These are phyloP conservation scores for Steinernema khuongi DNA, from an alignment of 1,140 invertebrate genomes.

Conservation along the genomic window DNA sequence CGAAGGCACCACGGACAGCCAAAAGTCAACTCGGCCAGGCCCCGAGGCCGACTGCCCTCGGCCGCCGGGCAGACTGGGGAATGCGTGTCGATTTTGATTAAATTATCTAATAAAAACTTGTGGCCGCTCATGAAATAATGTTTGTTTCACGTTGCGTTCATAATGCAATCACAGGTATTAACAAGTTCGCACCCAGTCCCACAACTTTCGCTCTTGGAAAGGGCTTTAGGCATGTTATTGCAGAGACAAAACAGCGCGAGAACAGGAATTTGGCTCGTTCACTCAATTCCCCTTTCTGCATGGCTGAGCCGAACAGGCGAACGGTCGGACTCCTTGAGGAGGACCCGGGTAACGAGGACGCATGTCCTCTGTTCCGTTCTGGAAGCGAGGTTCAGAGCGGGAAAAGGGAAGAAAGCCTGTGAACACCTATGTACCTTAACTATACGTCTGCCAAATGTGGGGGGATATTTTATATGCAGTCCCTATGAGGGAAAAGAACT, in stretches of 20 bases:
- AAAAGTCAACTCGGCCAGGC: not conserved
- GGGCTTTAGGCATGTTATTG: not conserved
- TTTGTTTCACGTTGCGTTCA: not conserved
- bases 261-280: not conserved
- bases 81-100: not conserved
- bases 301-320: not conserved
- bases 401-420: no score
- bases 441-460: no score
- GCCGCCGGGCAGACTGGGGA: not conserved
- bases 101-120: slow-evolving; percentile 17
- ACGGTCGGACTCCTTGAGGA: not conserved
- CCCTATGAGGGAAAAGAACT: no score
- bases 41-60: not conserved
- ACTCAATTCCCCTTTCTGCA: not conserved
- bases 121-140: not conserved
- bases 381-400: no score
- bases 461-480: no score
- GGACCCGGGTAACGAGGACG: not conserved
- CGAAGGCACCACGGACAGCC: not conserved
- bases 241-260: not conserved
- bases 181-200: not conserved
- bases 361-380: not conserved
- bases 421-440: no score
- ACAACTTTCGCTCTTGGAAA: not conserved
- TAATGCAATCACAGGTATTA: not conserved